A percentile compares a stretch with the other conserved stretches of the same genome.
Evolutionary conservation across 92 coral and sea anemone genomes (phyloP).

Genomic region (Porites lobata): DNA sequence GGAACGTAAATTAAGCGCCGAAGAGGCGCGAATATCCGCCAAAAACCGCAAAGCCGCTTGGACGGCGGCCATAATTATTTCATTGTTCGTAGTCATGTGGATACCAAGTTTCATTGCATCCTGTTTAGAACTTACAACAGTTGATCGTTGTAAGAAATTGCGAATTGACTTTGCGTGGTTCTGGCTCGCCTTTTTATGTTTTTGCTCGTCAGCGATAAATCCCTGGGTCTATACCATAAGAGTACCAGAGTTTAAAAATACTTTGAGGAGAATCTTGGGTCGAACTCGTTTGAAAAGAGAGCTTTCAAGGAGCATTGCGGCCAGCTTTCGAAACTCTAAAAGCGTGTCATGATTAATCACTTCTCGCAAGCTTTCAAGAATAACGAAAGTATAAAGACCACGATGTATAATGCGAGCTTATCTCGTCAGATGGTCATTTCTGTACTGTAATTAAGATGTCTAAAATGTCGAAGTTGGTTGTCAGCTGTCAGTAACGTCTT

Average conservation of each 20-base stretch:
- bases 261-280: conserved; percentile 47
- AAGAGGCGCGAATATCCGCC: conserved; percentile 51
- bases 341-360: background rate
- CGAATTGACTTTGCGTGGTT: conserved; percentile 77
- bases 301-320: conserved; percentile 30
- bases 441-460: background rate
- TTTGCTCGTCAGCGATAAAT: conserved; percentile 70
- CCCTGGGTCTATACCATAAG: conserved; percentile 83
- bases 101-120: conserved; percentile 77
- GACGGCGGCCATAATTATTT: conserved; percentile 79
- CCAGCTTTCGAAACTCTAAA: conserved; percentile 31
- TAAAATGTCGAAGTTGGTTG: background rate
- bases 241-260: conserved; percentile 67
- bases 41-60: conserved; percentile 81
- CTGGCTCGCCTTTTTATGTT: conserved; percentile 78
- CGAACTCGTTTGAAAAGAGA: conserved; percentile 39
- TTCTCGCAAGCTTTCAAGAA: background rate
- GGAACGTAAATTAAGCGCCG: conserved; percentile 41
- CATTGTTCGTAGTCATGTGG: conserved; percentile 77
- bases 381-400: background rate
- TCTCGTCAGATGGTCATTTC: background rate
- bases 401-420: background rate
- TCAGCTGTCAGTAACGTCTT: background rate
- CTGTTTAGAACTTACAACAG: conserved; percentile 59
- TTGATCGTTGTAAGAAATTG: conserved; percentile 56